Evolutionary conservation across 2,113 vertebrate genomes (phyloP).

Genomic region (Pitta sordida): DNA sequence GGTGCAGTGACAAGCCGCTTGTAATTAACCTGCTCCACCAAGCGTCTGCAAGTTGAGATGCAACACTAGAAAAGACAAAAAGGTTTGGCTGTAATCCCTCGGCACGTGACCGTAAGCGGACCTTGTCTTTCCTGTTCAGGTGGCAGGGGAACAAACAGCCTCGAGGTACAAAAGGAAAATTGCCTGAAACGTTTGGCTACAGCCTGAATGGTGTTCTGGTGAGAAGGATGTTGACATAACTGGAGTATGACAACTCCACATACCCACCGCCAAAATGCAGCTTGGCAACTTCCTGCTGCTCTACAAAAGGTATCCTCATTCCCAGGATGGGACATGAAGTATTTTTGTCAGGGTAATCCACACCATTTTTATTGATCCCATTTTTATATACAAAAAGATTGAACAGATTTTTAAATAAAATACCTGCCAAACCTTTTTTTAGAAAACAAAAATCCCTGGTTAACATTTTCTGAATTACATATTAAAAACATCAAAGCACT

Average conservation of each 20-base stretch:
- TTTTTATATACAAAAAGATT: not conserved
- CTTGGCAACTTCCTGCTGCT: not conserved
- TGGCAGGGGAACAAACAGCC: not conserved
- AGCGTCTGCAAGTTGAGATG: rapidly evolving
- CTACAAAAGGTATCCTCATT: not conserved
- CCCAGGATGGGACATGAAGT: not conserved
- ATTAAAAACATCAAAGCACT: not conserved
- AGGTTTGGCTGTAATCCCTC: not conserved
- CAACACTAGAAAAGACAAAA: not conserved
- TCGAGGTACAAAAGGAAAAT: not conserved
- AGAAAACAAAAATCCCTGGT: not conserved
- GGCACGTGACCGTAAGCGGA: rapidly evolving
- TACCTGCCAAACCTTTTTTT: too few species aligned
- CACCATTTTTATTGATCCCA: not conserved
- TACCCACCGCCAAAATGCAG: not conserved
- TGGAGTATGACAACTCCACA: not conserved
- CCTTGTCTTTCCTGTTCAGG: rapidly evolving
- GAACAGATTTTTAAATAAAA: not conserved
- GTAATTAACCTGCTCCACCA: not conserved
- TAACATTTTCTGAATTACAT: not conserved
- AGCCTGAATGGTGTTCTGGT: not conserved
- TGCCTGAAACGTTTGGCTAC: not conserved
- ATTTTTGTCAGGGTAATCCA: not conserved
- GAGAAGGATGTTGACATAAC: not conserved
- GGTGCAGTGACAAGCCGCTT: too few species aligned